Evolutionary conservation across 2,888 invertebrate species (phyloP).

Genomic region (Troilus luridus): DNA sequence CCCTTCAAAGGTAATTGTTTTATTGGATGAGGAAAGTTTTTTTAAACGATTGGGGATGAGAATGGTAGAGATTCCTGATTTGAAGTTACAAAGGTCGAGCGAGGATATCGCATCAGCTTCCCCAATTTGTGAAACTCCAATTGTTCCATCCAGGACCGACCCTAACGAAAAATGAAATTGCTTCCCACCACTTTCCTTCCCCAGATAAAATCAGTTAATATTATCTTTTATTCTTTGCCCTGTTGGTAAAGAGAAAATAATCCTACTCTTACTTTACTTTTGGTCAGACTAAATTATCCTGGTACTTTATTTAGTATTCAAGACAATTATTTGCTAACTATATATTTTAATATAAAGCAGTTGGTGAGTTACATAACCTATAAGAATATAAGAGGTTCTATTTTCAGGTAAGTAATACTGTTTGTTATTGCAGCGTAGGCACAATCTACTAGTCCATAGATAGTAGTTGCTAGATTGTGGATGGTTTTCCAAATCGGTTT

Average conservation of each 20-base stretch:
- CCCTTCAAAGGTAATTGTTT: neutral
- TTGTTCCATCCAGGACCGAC: neutral
- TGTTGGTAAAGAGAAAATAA: neutral
- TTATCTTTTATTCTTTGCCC: neutral
- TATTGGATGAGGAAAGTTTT: neutral
- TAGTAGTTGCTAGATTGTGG: no score
- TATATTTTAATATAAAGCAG: no score
- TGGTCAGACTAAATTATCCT: no score
- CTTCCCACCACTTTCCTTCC: neutral
- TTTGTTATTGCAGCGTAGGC: no score
- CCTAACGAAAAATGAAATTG: neutral
- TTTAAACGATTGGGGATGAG: neutral
- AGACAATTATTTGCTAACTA: no score
- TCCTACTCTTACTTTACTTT: no score
- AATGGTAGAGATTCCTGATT: constrained; percentile 8
- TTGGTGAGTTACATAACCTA: no score
- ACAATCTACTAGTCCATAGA: no score
- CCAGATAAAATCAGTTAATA: neutral
- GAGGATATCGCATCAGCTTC: neutral
- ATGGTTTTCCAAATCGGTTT: no score
- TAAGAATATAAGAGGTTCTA: no score
- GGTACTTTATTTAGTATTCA: no score
- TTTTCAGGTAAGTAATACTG: no score
- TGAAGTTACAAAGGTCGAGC: neutral
- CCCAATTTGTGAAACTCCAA: neutral